Conservation (phyloP, 2,888 invertebrate genomes). For the Polydrusus pterygomalis region DNA sequence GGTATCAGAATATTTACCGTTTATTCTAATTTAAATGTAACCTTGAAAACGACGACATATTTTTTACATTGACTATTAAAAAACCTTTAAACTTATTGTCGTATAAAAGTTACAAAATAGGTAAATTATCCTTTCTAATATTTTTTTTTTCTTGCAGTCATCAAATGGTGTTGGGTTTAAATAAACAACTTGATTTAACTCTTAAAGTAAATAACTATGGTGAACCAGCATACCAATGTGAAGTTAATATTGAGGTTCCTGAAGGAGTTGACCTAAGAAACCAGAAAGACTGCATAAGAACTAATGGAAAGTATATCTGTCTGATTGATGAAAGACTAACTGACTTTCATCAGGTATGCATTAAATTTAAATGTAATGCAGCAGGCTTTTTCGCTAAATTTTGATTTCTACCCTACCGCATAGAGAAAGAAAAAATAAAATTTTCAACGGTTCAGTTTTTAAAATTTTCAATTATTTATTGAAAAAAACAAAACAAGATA, state of each 20-base stretch:
- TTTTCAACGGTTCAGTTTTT: too few relatives aligned
- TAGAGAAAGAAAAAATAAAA: too few relatives aligned
- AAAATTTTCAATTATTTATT: too few relatives aligned
- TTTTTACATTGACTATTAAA: too few relatives aligned
- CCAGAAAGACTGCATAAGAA: slow-evolving; percentile 52
- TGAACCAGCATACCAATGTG: slow-evolving; percentile 60
- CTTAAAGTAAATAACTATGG: slow-evolving; percentile 56
- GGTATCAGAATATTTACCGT: too few relatives aligned
- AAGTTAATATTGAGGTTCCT: slow-evolving; percentile 52
- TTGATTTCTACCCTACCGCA: too few relatives aligned
- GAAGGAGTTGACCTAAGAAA: slow-evolving; percentile 54
- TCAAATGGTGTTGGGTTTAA: slow-evolving; percentile 53
- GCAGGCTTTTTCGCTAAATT: too few relatives aligned
- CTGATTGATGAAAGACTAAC: slow-evolving; percentile 50
- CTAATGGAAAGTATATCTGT: slow-evolving; percentile 55
- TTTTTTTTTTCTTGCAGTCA: slow-evolving; percentile 50
- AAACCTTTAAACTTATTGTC: too few relatives aligned
- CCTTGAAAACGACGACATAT: too few relatives aligned
- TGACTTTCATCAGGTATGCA: slow-evolving; percentile 50
- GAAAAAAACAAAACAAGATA: too few relatives aligned
- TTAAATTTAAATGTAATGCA: too few relatives aligned
- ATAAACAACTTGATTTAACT: slow-evolving; percentile 54
- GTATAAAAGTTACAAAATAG: neutral
- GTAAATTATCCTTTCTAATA: neutral
- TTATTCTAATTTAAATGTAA: too few relatives aligned